These are phyloP conservation scores for Geophilus truncorum DNA, from an alignment of 2,888 invertebrate species.

Conservation along the genomic window DNA sequence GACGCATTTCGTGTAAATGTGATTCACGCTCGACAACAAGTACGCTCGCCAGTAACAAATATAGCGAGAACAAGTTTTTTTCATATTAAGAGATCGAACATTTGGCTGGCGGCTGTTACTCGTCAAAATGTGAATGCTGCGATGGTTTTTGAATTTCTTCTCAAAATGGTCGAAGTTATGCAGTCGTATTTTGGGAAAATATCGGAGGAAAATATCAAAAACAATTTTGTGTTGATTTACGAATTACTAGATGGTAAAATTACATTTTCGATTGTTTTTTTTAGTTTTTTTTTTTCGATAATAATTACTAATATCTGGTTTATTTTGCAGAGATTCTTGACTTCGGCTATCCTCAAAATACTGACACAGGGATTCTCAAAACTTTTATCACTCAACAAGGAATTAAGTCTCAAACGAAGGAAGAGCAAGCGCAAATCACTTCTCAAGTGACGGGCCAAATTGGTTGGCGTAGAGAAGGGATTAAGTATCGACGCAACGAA, in stretches of 20 bases:
- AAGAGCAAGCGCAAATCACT: conserved; percentile 98
- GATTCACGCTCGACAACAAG: conserved; percentile 98
- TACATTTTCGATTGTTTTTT: neutral
- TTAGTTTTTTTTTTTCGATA: neutral
- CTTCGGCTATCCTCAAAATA: conserved; percentile 99
- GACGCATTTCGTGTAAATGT: conserved; percentile 99
- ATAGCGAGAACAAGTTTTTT: conserved; percentile 99
- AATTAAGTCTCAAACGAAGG: conserved; percentile 96
- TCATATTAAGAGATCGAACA: conserved; percentile 98
- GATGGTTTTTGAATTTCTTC: conserved; percentile 98
- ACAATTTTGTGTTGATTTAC: conserved; percentile 99
- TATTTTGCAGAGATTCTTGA: conserved; percentile 83
- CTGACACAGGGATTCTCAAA: conserved; percentile 97
- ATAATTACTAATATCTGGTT: neutral
- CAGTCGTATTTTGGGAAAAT: conserved; percentile 99
- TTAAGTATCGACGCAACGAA: conserved; percentile 97
- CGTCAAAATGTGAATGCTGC: conserved; percentile 99
- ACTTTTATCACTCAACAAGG: conserved; percentile 99
- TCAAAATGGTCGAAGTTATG: conserved; percentile 91
- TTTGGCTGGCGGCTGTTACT: conserved; percentile 99
- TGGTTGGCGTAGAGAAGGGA: conserved; percentile 98
- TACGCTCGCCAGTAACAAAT: conserved; percentile 97
- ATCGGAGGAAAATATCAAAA: conserved; percentile 99
- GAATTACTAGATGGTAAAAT: conserved; percentile 88
- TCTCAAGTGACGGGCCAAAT: conserved; percentile 97